Conservation (phyloP, 2,113 vertebrate genomes). For the Malurus alboscapulatus region DNA sequence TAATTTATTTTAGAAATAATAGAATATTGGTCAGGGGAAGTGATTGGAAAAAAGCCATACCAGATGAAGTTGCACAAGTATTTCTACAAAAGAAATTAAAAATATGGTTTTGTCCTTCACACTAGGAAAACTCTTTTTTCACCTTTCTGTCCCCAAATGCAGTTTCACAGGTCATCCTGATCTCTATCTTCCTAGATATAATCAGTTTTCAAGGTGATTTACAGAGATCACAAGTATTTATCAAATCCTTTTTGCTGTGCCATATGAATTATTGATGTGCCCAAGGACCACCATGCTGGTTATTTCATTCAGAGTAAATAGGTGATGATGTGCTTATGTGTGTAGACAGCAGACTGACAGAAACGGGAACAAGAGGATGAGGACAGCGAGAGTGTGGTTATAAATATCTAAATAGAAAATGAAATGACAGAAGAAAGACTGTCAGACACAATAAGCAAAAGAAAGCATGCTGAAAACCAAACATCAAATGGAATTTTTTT, state of each 20-base stretch:
- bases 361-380: background rate
- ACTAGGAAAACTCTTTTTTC: background rate
- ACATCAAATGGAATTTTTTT: background rate
- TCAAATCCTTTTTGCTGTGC: background rate
- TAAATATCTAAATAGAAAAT: background rate
- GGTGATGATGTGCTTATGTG: background rate
- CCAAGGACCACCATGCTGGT: background rate
- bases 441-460: background rate
- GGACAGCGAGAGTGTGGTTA: background rate
- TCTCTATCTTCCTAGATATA: background rate
- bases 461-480: background rate
- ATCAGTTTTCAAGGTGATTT: constrained; percentile 15
- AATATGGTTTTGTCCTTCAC: background rate
- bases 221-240: background rate
- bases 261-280: constrained; percentile 2
- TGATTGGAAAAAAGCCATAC: background rate
- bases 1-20: background rate
- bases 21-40: background rate
- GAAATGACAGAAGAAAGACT: background rate
- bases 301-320: background rate
- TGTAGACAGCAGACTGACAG: background rate
- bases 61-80: background rate
- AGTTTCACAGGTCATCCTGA: background rate
- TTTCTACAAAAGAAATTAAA: background rate
- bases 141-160: background rate